phyloP scores from a whole-genome alignment of 2,113 vertebrate species.

The Oryzias celebensis region DNA sequence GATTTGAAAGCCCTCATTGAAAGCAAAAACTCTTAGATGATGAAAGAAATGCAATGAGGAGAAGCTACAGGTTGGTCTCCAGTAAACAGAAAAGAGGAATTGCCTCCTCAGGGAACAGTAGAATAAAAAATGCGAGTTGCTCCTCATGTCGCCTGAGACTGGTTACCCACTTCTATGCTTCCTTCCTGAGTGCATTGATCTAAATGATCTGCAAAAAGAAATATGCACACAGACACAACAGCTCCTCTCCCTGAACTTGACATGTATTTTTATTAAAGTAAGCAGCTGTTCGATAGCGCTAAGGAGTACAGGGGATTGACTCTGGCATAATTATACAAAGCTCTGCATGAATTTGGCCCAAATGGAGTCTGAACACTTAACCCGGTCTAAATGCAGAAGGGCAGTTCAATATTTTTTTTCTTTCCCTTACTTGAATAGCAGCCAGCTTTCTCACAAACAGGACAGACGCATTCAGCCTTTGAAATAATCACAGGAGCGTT shows the following conservation, averaged over 20 bases:
- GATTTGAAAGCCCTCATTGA: conserved; percentile 62
- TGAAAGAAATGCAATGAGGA: conserved; percentile 56
- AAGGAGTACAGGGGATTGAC: conserved; percentile 96
- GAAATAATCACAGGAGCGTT: conserved; percentile 64
- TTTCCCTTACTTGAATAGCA: conserved; percentile 49
- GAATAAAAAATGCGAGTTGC: conserved; percentile 48
- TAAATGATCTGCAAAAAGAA: conserved; percentile 50
- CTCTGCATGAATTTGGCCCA: conserved; percentile 87
- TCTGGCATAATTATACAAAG: conserved; percentile 92
- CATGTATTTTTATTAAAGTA: conserved; percentile 92
- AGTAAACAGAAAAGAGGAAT: conserved; percentile 46
- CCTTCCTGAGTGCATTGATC: conserved; percentile 66
- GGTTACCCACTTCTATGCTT: conserved; percentile 48
- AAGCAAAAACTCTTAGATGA: conserved; percentile 44
- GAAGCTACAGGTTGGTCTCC: conserved; percentile 54
- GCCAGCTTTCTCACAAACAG: conserved; percentile 47
- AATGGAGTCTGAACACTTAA: conserved; percentile 85
- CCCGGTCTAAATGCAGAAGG: conserved; percentile 64
- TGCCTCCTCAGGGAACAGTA: conserved; percentile 40
- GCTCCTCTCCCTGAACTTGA: conserved; percentile 82
- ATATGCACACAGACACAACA: conserved; percentile 36
- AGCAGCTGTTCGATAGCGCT: conserved; percentile 93
- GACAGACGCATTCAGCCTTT: conserved; percentile 62
- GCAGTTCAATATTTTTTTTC: conserved; percentile 80
- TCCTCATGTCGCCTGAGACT: conserved; percentile 36